phyloP scores from a whole-genome alignment of 2,888 invertebrate genomes.

The Tortrix viridana region DNA sequence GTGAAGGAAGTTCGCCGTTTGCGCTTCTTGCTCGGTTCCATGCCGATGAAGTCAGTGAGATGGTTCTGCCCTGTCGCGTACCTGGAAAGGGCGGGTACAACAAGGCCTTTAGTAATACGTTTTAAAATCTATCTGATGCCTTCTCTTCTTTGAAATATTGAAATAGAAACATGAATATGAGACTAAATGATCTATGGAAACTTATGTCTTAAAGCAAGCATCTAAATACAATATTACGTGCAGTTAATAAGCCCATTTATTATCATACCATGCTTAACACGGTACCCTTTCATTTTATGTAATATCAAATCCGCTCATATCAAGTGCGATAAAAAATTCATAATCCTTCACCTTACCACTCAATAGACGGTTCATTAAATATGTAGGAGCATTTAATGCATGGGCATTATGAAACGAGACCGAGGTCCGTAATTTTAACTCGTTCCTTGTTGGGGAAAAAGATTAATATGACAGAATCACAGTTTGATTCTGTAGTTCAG shows the following conservation, averaged over 20 bases:
- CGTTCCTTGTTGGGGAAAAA: slow-evolving; percentile 25
- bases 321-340: slow-evolving; percentile 30
- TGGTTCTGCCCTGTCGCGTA: slow-evolving; percentile 97
- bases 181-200: not conserved
- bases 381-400: slow-evolving; percentile 29
- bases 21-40: slow-evolving; percentile 98
- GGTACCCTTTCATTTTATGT: slow-evolving; percentile 16
- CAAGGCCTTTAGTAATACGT: not conserved
- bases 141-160: no score
- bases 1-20: slow-evolving; percentile 98
- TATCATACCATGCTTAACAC: slow-evolving; percentile 18
- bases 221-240: slow-evolving; percentile 8
- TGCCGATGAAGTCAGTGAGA: slow-evolving; percentile 97
- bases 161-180: no score
- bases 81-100: slow-evolving; percentile 81
- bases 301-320: slow-evolving; percentile 22
- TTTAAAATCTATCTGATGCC: not conserved
- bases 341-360: slow-evolving; percentile 34
- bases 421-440: slow-evolving; percentile 31
- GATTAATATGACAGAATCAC: no score
- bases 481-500: no score
- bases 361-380: slow-evolving; percentile 35
- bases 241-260: slow-evolving; percentile 15
- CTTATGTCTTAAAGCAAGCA: slow-evolving; percentile 14
- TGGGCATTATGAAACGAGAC: slow-evolving; percentile 32